Evolutionary conservation across 2,888 invertebrate genomes (phyloP).

Genomic region (Conomelus anceps): DNA sequence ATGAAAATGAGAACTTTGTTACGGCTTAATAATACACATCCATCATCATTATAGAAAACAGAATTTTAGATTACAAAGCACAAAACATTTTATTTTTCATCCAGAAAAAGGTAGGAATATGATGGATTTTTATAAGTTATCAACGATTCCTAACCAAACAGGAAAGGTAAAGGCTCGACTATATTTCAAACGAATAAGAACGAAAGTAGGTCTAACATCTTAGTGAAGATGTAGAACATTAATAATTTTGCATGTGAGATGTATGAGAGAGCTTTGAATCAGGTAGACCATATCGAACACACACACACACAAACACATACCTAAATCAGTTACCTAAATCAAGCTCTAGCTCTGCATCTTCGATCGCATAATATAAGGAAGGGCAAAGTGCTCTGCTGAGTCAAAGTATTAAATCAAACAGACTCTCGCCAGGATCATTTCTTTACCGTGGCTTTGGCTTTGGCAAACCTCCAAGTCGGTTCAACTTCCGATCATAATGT

Average conservation of each 20-base stretch:
- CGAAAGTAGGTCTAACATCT: neutral
- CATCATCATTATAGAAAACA: too few relatives aligned
- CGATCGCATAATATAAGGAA: neutral
- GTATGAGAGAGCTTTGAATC: neutral
- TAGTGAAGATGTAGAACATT: neutral
- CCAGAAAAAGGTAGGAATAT: neutral
- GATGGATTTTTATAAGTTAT: neutral
- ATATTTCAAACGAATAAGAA: neutral
- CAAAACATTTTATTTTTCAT: too few relatives aligned
- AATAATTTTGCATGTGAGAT: neutral
- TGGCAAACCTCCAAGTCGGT: neutral
- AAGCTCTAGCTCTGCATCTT: neutral
- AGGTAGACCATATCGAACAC: too few relatives aligned
- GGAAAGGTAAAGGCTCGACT: neutral
- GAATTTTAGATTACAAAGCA: too few relatives aligned
- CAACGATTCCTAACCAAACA: neutral
- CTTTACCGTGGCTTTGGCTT: neutral
- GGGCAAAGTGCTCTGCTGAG: neutral
- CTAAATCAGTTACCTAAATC: too few relatives aligned
- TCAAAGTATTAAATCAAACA: neutral
- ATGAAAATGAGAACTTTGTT: too few relatives aligned
- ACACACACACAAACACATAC: neutral
- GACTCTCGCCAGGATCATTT: neutral
- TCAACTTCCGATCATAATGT: neutral
- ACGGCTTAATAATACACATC: too few relatives aligned